These are phyloP conservation scores for Mus pahari DNA, from an alignment of 2,113 vertebrate genomes.

Conservation along the genomic window DNA sequence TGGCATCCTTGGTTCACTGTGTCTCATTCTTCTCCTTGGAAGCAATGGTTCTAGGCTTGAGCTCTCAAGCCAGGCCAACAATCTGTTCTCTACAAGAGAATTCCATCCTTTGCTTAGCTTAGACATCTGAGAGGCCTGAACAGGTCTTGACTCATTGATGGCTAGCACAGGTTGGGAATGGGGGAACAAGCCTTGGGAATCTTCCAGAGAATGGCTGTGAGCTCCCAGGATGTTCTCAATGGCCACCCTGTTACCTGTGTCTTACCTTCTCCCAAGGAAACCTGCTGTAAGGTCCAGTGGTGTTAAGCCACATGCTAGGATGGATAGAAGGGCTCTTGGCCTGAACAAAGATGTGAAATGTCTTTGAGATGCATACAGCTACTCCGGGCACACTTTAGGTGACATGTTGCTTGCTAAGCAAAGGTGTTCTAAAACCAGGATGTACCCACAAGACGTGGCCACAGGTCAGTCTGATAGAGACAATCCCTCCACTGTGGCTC, in stretches of 20 bases:
- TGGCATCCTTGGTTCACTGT: neutral
- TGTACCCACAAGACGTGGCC: neutral
- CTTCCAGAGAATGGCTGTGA: neutral
- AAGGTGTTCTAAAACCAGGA: neutral
- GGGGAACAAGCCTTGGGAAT: no score
- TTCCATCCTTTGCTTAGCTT: neutral
- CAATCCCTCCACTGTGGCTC: neutral
- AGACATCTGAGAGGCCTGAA: neutral
- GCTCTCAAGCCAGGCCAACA: neutral
- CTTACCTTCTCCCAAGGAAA: neutral
- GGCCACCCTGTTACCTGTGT: neutral
- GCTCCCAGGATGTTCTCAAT: neutral
- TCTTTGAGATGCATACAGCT: neutral
- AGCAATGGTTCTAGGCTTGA: neutral
- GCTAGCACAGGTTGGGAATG: neutral
- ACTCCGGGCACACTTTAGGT: neutral
- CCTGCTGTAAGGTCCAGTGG: neutral
- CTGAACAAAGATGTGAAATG: neutral
- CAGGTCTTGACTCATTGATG: neutral
- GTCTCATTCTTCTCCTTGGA: neutral
- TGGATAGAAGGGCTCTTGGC: neutral
- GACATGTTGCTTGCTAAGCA: neutral
- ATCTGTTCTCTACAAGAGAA: neutral
- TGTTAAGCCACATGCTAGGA: neutral
- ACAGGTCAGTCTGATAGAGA: neutral